Evolutionary conservation across 2,113 vertebrate species (phyloP).

Genomic region (Ammospiza caudacuta): DNA sequence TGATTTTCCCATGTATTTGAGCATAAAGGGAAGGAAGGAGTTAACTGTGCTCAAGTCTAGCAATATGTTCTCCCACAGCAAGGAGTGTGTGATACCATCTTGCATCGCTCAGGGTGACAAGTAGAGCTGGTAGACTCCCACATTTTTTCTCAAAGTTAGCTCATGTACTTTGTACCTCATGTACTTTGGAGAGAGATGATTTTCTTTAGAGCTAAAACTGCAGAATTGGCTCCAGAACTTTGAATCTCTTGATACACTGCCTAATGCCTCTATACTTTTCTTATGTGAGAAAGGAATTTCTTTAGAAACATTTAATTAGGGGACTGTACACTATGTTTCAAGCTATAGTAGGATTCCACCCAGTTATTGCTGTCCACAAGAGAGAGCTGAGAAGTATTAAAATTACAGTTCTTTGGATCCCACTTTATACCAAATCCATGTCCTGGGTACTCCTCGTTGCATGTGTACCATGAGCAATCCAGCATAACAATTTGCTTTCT

Average conservation of each 20-base stretch:
- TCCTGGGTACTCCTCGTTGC: neutral
- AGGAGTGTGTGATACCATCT: neutral
- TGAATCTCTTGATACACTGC: neutral
- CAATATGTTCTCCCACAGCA: neutral
- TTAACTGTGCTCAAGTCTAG: neutral
- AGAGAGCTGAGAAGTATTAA: neutral
- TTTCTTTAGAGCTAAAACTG: neutral
- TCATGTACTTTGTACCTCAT: neutral
- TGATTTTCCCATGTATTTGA: neutral
- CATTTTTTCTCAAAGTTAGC: slow-evolving; percentile 14
- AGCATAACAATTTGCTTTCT: neutral
- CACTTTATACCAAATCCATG: neutral
- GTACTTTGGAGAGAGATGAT: neutral
- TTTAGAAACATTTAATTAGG: neutral
- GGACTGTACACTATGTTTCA: neutral
- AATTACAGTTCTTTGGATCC: neutral
- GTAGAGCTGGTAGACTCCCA: neutral
- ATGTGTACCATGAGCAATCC: neutral
- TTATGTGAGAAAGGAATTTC: neutral
- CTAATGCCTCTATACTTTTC: neutral
- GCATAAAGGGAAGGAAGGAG: neutral
- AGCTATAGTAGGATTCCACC: neutral
- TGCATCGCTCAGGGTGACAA: neutral
- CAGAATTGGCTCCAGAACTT: neutral
- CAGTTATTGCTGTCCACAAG: neutral